Evolutionary conservation across 2,888 invertebrate genomes (phyloP).

Genomic region (Agonopterix alstromeriana): DNA sequence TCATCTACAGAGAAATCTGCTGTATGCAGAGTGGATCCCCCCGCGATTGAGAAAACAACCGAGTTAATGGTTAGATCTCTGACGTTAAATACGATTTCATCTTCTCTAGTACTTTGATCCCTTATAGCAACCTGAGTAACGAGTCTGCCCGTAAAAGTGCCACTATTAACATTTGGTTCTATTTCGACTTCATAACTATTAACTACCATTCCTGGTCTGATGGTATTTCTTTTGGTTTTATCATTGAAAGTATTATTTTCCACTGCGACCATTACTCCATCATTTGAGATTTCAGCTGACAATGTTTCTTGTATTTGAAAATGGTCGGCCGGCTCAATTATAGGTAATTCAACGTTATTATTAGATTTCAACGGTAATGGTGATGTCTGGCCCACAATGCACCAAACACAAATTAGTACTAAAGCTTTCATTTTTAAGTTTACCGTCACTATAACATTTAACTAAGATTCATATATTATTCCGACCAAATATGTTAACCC

Average conservation of each 20-base stretch:
- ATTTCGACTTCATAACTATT: background rate
- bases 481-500: slow-evolving; percentile 1
- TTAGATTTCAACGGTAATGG: slow-evolving; percentile 20
- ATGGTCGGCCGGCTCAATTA: background rate
- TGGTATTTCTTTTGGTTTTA: background rate
- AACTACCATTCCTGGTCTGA: background rate
- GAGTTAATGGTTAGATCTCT: background rate
- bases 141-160: background rate
- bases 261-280: background rate
- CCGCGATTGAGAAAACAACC: background rate
- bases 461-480: background rate
- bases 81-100: background rate
- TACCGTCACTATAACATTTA: no score
- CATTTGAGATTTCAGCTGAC: background rate
- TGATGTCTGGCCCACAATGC: slow-evolving; percentile 12
- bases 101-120: background rate
- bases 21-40: background rate
- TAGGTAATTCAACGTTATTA: background rate
- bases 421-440: slow-evolving; percentile 20
- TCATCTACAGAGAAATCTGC: background rate
- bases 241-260: background rate
- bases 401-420: slow-evolving; percentile 16
- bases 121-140: background rate
- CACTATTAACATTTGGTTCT: background rate
- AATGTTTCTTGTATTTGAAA: background rate